phyloP scores from a whole-genome alignment of 2,797 vertebrate species.

The Lateolabrax maculatus region DNA sequence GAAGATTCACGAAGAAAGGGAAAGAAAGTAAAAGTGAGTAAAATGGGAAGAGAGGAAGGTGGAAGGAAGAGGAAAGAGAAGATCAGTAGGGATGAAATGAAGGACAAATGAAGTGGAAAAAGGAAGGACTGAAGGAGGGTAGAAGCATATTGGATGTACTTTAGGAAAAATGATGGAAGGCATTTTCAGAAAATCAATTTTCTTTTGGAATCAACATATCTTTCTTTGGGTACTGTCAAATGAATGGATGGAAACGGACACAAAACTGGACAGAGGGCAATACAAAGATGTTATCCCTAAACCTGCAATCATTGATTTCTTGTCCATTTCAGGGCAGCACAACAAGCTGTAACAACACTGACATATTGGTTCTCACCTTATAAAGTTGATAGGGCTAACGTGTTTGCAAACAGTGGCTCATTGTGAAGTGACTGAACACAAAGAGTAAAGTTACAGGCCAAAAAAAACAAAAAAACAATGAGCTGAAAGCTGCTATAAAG shows the following conservation, averaged over 20 bases:
- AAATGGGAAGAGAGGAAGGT: neutral
- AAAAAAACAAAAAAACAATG: neutral
- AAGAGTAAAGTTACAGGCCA: too few species aligned
- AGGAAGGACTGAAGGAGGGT: neutral
- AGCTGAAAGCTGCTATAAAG: neutral
- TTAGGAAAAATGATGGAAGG: neutral
- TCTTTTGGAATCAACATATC: constrained; percentile 1
- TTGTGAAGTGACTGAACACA: neutral
- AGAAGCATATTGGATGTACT: neutral
- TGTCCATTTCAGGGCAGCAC: neutral
- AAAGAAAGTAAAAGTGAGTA: neutral
- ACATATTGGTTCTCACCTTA: neutral
- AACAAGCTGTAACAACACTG: neutral
- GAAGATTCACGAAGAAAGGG: neutral
- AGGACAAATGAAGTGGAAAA: neutral
- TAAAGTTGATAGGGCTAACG: neutral
- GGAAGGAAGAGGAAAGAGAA: too few species aligned
- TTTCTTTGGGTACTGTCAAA: constrained; percentile 1
- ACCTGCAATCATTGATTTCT: constrained; percentile 8
- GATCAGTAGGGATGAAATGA: neutral
- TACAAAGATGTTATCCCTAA: neutral
- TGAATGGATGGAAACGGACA: neutral
- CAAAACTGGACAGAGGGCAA: neutral
- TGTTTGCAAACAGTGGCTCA: neutral
- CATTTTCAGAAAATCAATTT: constrained; percentile 16